Conservation (phyloP, 2,797 vertebrate species). For the Lithobates pipiens region DNA sequence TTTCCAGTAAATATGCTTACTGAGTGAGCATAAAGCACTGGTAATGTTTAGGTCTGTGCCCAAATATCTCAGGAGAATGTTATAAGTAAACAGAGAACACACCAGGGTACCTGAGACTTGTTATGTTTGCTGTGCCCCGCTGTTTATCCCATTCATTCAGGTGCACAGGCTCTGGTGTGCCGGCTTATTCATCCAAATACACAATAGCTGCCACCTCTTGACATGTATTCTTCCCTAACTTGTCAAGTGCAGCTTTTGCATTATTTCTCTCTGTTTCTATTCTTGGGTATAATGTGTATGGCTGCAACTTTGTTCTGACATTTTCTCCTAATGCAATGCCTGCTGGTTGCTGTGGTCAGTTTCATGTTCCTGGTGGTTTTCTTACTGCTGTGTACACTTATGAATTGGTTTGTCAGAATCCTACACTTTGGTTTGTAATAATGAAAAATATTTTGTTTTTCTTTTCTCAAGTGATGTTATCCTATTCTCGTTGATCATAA, state of each 20-base stretch:
- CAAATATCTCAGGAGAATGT: not conserved
- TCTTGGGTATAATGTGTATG: not conserved
- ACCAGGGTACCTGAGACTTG: not conserved
- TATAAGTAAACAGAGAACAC: not conserved
- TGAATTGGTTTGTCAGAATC: too few species aligned
- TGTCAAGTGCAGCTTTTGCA: not conserved
- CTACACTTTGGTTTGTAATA: too few species aligned
- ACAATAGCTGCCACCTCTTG: not conserved
- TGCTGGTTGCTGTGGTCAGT: not conserved
- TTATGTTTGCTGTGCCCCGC: not conserved
- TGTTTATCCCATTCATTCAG: not conserved
- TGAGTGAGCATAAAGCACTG: too few species aligned
- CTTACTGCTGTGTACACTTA: not conserved
- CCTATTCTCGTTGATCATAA: too few species aligned
- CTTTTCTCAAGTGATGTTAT: too few species aligned
- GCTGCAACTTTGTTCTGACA: not conserved
- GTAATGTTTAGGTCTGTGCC: too few species aligned
- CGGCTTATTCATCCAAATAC: not conserved
- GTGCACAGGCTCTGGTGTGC: not conserved
- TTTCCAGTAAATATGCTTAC: too few species aligned
- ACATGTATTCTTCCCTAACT: constrained; percentile 1
- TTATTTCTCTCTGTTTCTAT: not conserved
- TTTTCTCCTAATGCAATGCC: not conserved
- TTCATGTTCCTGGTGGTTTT: not conserved
- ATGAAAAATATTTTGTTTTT: too few species aligned